These are phyloP conservation scores for Bos taurus DNA, from an alignment of 2,113 vertebrate genomes.

Conservation along the genomic window DNA sequence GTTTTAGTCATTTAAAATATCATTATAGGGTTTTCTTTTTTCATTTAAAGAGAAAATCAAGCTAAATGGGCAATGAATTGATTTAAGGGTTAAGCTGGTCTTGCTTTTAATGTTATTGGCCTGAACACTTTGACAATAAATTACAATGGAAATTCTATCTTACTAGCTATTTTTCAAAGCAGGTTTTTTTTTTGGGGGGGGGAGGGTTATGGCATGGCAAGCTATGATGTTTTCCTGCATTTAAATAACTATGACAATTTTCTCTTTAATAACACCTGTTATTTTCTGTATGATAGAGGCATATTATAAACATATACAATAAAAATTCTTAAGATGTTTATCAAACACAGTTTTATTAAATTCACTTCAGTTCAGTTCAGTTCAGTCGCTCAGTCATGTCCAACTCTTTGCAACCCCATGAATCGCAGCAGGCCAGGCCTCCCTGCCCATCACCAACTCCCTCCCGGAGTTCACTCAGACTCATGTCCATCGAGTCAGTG, in stretches of 20 bases:
- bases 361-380: neutral
- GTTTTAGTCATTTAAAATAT: neutral
- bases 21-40: neutral
- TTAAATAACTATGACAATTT: neutral
- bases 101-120: neutral
- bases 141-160: neutral
- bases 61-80: neutral
- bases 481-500: too few relatives aligned
- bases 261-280: neutral
- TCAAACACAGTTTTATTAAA: neutral
- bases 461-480: too few relatives aligned
- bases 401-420: too few relatives aligned
- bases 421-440: too few relatives aligned
- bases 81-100: neutral
- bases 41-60: neutral
- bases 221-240: neutral
- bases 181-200: neutral
- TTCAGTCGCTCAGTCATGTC: too few relatives aligned
- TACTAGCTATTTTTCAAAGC: neutral
- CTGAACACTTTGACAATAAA: neutral
- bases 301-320: neutral
- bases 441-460: too few relatives aligned
- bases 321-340: neutral
- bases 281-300: neutral
- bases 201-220: rapidly evolving